Evolutionary conservation across 2,888 invertebrate species (phyloP).

Genomic region (Melanostoma mellinum): DNA sequence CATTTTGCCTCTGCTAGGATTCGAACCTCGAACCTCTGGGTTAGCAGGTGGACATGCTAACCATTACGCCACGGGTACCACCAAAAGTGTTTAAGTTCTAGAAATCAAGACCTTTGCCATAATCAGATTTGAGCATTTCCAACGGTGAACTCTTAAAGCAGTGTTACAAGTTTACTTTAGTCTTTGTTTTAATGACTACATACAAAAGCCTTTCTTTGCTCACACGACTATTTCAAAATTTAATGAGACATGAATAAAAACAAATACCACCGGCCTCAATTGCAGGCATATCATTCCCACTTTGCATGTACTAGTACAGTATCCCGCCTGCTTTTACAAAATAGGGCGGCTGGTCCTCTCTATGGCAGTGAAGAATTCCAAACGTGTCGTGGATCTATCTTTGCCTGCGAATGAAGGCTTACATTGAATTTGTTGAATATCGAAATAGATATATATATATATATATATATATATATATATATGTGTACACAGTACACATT

Average conservation of each 20-base stretch:
- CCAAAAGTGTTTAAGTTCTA: too few relatives aligned
- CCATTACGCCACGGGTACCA: too few relatives aligned
- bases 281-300: conserved; percentile 63
- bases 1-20: too few relatives aligned
- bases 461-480: conserved; percentile 7
- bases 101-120: too few relatives aligned
- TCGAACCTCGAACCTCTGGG: too few relatives aligned
- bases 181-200: conserved; percentile 47
- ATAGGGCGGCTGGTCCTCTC: conserved; percentile 48
- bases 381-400: background rate
- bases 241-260: conserved; percentile 72
- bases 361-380: conserved; percentile 13
- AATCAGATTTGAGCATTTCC: too few relatives aligned
- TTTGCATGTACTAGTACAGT: conserved; percentile 28
- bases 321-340: conserved; percentile 38
- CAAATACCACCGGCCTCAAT: conserved; percentile 65
- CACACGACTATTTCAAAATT: conserved; percentile 60
- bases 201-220: background rate
- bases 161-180: background rate
- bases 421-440: too few relatives aligned
- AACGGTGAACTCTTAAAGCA: too few relatives aligned
- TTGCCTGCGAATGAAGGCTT: too few relatives aligned
- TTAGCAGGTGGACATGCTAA: too few relatives aligned
- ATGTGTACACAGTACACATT: conserved; percentile 8
- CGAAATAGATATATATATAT: conserved; percentile 1